A percentile compares a stretch with the other conserved stretches of the same genome.
These are phyloP conservation scores for Polypterus bichir DNA, from an alignment of 2,113 vertebrate species.

Conservation along the genomic window DNA sequence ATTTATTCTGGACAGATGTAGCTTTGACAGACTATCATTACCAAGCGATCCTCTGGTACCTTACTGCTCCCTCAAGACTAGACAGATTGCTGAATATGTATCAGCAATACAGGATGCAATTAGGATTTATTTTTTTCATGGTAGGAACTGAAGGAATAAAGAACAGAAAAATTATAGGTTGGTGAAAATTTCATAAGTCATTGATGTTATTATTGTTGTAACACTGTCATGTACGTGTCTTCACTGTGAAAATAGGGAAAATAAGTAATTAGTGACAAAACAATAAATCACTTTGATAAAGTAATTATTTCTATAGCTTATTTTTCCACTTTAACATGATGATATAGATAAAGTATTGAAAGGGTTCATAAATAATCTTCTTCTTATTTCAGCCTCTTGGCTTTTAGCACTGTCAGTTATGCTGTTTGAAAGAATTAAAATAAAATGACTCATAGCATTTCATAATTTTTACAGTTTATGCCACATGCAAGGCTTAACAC, in stretches of 20 bases:
- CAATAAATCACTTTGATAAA: conserved; percentile 10
- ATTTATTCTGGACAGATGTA: conserved; percentile 69
- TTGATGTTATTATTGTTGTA: conserved; percentile 7
- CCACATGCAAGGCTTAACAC: no score
- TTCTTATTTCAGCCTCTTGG: no score
- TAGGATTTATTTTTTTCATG: conserved; percentile 50
- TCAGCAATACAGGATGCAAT: conserved; percentile 54
- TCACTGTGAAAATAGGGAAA: conserved; percentile 7
- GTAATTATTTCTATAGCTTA: no score
- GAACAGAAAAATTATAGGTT: conserved; percentile 35
- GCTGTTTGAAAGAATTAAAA: no score
- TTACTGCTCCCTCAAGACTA: conserved; percentile 47
- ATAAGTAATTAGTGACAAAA: conserved; percentile 7
- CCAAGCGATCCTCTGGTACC: conserved; percentile 53
- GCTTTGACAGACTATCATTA: conserved; percentile 65
- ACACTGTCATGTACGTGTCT: conserved; percentile 7
- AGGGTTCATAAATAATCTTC: no score
- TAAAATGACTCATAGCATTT: no score
- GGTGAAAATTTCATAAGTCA: conserved; percentile 15
- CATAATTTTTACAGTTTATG: no score
- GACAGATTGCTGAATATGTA: conserved; percentile 55
- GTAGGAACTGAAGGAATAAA: conserved; percentile 39
- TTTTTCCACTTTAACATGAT: no score
- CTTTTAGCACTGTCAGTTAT: no score
- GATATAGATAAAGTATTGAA: no score